These are phyloP conservation scores for Hyperoplus immaculatus DNA, from an alignment of 2,797 vertebrate species.

Conservation along the genomic window DNA sequence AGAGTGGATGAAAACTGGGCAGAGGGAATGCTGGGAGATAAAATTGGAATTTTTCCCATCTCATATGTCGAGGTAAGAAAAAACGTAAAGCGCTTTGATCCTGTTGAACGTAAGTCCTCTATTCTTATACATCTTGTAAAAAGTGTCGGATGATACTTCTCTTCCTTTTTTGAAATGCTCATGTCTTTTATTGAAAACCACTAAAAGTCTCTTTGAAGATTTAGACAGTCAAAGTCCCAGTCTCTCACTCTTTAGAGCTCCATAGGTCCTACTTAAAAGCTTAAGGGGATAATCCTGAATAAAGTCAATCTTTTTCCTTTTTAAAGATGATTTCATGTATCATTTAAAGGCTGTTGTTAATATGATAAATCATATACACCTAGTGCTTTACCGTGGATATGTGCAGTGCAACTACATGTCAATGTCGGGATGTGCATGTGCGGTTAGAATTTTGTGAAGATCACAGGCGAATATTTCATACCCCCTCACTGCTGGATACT, in stretches of 20 bases:
- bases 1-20: constrained; percentile 99
- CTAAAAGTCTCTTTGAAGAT: constrained; percentile 65
- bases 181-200: constrained; percentile 30
- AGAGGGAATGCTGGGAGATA: constrained; percentile 99
- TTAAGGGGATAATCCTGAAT: constrained; percentile 40
- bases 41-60: constrained; percentile 99
- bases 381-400: too few relatives aligned
- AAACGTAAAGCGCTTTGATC: background rate
- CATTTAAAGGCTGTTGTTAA: constrained; percentile 4
- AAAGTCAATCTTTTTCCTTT: constrained; percentile 44
- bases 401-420: too few relatives aligned
- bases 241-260: constrained; percentile 22
- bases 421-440: too few relatives aligned
- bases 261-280: constrained; percentile 43
- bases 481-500: too few relatives aligned
- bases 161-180: constrained; percentile 45
- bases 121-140: constrained; percentile 8
- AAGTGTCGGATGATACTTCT: constrained; percentile 16
- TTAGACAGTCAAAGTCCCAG: constrained; percentile 31
- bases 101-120: constrained; percentile 10
- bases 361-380: too few relatives aligned
- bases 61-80: constrained; percentile 97
- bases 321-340: constrained; percentile 40
- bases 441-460: too few relatives aligned
- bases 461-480: too few relatives aligned